These are phyloP conservation scores for Gambusia holbrooki DNA, from an alignment of 2,113 vertebrate species.

Conservation along the genomic window DNA sequence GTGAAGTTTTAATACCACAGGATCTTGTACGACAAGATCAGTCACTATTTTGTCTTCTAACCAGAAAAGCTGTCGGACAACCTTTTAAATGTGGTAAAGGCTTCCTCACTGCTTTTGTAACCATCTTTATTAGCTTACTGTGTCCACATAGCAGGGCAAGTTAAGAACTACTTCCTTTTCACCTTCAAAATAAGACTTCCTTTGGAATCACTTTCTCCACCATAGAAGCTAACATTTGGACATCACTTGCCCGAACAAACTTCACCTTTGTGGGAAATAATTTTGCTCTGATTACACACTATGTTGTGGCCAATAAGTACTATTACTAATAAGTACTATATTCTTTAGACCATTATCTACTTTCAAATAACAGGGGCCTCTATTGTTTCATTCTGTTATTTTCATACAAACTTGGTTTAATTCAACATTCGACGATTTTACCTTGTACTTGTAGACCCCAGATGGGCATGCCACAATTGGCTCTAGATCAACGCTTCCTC, in stretches of 20 bases:
- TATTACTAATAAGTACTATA: background rate
- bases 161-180: background rate
- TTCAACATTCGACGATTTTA: background rate
- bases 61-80: background rate
- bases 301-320: background rate
- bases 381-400: background rate
- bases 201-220: too few relatives aligned
- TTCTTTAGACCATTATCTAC: background rate
- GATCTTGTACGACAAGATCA: too few relatives aligned
- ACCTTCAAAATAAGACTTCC: background rate
- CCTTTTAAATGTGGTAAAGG: background rate
- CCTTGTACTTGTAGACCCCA: background rate
- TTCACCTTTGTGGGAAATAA: background rate
- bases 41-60: background rate
- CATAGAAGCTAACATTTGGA: background rate
- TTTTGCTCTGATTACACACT: background rate
- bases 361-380: background rate
- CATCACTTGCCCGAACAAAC: background rate
- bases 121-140: too few relatives aligned
- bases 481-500: conserved; percentile 31
- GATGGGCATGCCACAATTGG: conserved; percentile 20
- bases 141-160: background rate
- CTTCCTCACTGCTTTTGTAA: too few relatives aligned
- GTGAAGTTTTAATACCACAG: too few relatives aligned
- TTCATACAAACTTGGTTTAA: background rate